phyloP scores from a whole-genome alignment of 1,140 invertebrate species.

The Scylla paramamosain region DNA sequence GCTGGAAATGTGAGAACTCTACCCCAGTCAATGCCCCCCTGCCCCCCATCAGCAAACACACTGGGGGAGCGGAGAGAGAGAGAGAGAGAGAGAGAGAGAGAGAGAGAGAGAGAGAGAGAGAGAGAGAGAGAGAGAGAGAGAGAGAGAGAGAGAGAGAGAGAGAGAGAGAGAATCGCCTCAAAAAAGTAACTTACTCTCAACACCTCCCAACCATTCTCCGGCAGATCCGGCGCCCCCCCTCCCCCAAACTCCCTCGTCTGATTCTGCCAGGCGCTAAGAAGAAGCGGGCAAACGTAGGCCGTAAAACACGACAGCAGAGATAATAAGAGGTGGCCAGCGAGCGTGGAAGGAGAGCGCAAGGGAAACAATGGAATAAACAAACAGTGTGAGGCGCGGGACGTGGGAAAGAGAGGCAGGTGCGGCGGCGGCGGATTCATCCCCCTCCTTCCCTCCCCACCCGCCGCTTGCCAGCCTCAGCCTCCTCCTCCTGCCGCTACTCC shows the following conservation, averaged over 20 bases:
- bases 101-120: slow-evolving; percentile 29
- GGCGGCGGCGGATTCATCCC: not conserved
- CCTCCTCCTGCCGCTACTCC: not conserved
- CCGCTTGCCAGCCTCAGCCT: not conserved
- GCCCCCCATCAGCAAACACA: not conserved
- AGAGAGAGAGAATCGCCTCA: not conserved
- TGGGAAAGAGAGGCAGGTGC: slow-evolving; percentile 54
- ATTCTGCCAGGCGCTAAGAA: slow-evolving; percentile 10
- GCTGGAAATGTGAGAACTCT: not conserved
- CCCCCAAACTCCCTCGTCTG: not conserved
- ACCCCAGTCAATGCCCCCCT: not conserved
- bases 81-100: not conserved
- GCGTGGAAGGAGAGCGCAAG: slow-evolving; percentile 3
- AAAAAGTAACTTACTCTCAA: not conserved
- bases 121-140: not conserved
- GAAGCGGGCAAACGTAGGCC: not conserved
- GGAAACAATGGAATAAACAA: slow-evolving; percentile 48
- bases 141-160: slow-evolving; percentile 29
- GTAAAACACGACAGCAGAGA: not conserved
- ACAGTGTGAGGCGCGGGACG: slow-evolving; percentile 4
- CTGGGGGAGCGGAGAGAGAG: not conserved
- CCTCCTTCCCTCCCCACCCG: slow-evolving; percentile 24
- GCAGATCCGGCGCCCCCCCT: not conserved
- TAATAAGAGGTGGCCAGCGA: not conserved
- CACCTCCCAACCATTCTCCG: not conserved